phyloP scores from a whole-genome alignment of 2,797 vertebrate genomes.

The Peromyscus melanophrys region DNA sequence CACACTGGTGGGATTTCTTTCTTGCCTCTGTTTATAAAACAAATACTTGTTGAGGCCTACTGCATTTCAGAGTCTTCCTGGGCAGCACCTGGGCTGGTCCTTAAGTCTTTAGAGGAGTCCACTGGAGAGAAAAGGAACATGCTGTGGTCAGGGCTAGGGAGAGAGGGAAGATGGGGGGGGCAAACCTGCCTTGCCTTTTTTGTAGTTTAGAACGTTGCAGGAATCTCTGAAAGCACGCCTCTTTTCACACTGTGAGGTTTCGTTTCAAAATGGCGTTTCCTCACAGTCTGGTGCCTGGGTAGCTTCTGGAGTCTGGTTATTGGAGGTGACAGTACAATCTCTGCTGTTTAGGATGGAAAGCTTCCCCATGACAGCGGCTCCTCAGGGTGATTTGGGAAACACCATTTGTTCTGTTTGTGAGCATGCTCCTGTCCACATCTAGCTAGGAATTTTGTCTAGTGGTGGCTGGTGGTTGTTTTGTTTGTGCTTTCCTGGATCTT shows the following conservation, averaged over 20 bases:
- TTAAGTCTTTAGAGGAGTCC: neutral
- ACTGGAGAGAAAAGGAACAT: neutral
- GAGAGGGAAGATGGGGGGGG: neutral
- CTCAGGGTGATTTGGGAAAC: neutral
- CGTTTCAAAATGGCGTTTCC: slow-evolving; percentile 9
- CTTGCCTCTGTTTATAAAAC: slow-evolving; percentile 28
- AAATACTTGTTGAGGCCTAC: neutral
- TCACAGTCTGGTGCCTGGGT: neutral
- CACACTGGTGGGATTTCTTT: slow-evolving; percentile 9
- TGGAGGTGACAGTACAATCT: neutral
- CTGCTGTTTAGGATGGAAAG: neutral
- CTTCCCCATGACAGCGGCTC: neutral
- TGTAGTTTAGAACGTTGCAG: neutral
- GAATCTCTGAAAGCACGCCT: slow-evolving; percentile 12
- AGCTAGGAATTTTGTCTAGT: neutral
- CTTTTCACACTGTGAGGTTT: slow-evolving; percentile 15
- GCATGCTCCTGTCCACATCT: neutral
- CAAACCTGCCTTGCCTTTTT: neutral
- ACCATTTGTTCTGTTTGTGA: neutral
- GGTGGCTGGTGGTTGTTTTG: neutral
- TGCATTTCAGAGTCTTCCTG: neutral
- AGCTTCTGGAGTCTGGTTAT: neutral
- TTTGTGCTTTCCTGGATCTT: neutral
- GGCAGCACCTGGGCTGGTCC: neutral
- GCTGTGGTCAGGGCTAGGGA: neutral